These are phyloP conservation scores for Balaeniceps rex DNA, from an alignment of 2,113 vertebrate genomes.

Conservation along the genomic window DNA sequence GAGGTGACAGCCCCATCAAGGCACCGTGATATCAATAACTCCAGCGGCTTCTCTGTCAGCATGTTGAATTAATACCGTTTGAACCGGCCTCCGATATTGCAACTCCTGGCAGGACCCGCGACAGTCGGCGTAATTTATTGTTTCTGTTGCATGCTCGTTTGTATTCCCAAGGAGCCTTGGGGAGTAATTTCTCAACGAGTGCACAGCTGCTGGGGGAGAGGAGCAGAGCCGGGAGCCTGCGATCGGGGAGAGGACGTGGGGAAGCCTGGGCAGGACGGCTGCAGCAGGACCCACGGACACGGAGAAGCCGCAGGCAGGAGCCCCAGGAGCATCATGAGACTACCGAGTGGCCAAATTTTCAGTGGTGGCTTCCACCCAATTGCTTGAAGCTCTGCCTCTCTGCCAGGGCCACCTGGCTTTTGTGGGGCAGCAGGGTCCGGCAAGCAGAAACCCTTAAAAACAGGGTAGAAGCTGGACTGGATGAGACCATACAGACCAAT, in stretches of 20 bases:
- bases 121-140: conserved; percentile 56
- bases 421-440: not conserved
- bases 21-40: not conserved
- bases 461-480: not conserved
- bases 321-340: not conserved
- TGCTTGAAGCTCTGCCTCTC: not conserved
- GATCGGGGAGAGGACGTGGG: fast-evolving
- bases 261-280: not conserved
- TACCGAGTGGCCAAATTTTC: not conserved
- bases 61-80: not conserved
- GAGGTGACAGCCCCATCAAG: not conserved
- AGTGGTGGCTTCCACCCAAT: not conserved
- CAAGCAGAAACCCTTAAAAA: not conserved
- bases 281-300: not conserved
- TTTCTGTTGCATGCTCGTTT: conserved; percentile 25
- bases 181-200: conserved; percentile 58
- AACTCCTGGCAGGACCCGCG: conserved; percentile 23
- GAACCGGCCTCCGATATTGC: not conserved
- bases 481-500: not conserved
- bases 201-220: conserved; percentile 1
- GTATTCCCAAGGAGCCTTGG: conserved; percentile 37
- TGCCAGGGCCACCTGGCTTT: not conserved
- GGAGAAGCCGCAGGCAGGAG: not conserved
- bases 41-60: conserved; percentile 32
- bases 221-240: not conserved